phyloP scores from a whole-genome alignment of 2,797 vertebrate genomes.

The Yasuhikotakia modesta region DNA sequence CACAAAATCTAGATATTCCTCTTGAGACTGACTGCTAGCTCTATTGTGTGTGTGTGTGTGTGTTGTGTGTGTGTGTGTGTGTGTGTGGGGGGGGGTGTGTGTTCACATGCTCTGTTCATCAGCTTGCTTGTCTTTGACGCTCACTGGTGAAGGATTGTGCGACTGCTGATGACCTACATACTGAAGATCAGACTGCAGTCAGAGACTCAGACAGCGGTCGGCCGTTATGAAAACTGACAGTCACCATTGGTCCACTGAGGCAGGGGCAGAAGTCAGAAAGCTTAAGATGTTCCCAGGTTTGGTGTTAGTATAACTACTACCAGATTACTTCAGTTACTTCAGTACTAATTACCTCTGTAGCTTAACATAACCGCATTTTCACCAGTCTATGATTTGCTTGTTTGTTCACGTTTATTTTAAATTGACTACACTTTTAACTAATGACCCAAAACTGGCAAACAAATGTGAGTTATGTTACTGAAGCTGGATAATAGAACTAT shows the following conservation, averaged over 20 bases:
- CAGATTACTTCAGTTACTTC: too few species aligned
- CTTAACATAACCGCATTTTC: too few species aligned
- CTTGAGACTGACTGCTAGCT: neutral
- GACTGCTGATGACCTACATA: slow-evolving; percentile 76
- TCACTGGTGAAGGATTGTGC: slow-evolving; percentile 71
- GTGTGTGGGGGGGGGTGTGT: slow-evolving; percentile 52
- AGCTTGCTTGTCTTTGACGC: slow-evolving; percentile 76
- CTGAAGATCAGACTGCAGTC: slow-evolving; percentile 68
- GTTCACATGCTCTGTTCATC: slow-evolving; percentile 61
- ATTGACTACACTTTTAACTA: neutral
- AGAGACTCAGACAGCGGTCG: slow-evolving; percentile 41
- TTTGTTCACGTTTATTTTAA: neutral
- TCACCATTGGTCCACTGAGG: slow-evolving; percentile 52
- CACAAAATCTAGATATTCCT: slow-evolving; percentile 27
- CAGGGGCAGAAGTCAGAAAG: slow-evolving; percentile 58
- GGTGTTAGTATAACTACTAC: too few species aligned
- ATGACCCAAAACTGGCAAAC: too few species aligned
- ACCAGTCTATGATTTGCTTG: too few species aligned
- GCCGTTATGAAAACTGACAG: slow-evolving; percentile 44
- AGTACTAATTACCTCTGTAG: too few species aligned
- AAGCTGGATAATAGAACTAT: too few species aligned
- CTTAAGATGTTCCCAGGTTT: neutral
- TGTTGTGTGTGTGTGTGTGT: slow-evolving; percentile 66
- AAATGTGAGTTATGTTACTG: too few species aligned
- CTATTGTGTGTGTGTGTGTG: slow-evolving; percentile 56